Conservation (phyloP, 2,113 vertebrate species). For the Seriola dumerili region DNA sequence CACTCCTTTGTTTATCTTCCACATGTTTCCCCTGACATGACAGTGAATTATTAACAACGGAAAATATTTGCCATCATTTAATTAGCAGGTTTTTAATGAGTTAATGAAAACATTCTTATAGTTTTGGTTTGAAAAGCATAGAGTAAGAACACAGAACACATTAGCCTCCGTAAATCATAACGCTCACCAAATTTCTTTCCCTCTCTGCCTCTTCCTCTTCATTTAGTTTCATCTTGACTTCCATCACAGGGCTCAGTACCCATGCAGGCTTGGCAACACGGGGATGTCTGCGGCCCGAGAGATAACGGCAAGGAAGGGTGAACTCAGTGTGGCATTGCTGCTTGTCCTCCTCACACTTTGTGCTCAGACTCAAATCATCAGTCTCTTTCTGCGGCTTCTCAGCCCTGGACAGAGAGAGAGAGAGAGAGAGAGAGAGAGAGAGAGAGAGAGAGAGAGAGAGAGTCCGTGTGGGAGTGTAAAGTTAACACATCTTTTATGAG, state of each 20-base stretch:
- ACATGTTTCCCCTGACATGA: constrained; percentile 19
- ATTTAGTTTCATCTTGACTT: constrained; percentile 22
- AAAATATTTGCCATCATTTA: background rate
- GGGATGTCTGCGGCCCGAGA: constrained; percentile 27
- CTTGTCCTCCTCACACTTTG: constrained; percentile 23
- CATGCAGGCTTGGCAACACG: constrained; percentile 18
- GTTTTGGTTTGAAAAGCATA: constrained; percentile 1
- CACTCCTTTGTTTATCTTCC: constrained; percentile 15
- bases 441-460: constrained; percentile 24
- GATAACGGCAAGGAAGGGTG: constrained; percentile 35
- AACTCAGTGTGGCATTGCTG: constrained; percentile 32
- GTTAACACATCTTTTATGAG: constrained; percentile 9
- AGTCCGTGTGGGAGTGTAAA: constrained; percentile 1
- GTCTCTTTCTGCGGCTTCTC: constrained; percentile 32
- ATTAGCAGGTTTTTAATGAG: background rate
- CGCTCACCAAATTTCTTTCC: constrained; percentile 22
- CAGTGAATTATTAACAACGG: background rate
- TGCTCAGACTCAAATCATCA: constrained; percentile 40
- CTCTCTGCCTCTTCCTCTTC: background rate
- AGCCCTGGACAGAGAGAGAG: constrained; percentile 41
- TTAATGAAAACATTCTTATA: background rate
- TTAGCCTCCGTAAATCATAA: background rate
- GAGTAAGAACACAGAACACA: background rate
- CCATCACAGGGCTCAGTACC: constrained; percentile 24
- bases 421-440: constrained; percentile 22